Evolutionary conservation across 1,140 invertebrate genomes (phyloP).

Genomic region (Chironomus striatipennis): DNA sequence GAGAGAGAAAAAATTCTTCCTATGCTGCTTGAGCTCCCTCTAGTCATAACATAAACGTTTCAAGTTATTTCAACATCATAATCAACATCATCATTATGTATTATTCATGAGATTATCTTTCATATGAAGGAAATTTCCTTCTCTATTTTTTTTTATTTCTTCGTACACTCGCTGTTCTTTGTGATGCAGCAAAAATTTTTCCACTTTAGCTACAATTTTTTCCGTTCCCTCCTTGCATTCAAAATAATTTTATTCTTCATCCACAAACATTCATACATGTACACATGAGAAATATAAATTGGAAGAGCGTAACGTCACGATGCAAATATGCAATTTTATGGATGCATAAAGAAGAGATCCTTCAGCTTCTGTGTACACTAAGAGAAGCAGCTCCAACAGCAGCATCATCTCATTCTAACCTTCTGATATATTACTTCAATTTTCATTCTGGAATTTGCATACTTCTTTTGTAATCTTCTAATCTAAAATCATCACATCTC

Average conservation of each 20-base stretch:
- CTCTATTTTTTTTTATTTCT: not conserved
- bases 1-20: not conserved
- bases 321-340: not conserved
- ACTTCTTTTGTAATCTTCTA: not conserved
- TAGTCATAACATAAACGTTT: not conserved
- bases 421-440: not conserved
- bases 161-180: not conserved
- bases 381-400: not conserved
- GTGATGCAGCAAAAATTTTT: not conserved
- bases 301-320: not conserved
- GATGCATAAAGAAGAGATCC: not conserved
- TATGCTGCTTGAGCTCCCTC: not conserved
- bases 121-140: not conserved
- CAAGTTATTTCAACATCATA: conserved; percentile 9
- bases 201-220: not conserved
- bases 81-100: conserved; percentile 1
- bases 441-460: not conserved
- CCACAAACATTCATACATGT: not conserved
- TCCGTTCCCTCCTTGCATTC: not conserved
- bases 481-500: not conserved
- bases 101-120: conserved; percentile 14
- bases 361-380: not conserved
- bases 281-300: not conserved
- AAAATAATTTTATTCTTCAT: no score
- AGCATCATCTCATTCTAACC: not conserved